Evolutionary conservation across 1,140 invertebrate genomes (phyloP).

Genomic region (Zaprionus vittiger): DNA sequence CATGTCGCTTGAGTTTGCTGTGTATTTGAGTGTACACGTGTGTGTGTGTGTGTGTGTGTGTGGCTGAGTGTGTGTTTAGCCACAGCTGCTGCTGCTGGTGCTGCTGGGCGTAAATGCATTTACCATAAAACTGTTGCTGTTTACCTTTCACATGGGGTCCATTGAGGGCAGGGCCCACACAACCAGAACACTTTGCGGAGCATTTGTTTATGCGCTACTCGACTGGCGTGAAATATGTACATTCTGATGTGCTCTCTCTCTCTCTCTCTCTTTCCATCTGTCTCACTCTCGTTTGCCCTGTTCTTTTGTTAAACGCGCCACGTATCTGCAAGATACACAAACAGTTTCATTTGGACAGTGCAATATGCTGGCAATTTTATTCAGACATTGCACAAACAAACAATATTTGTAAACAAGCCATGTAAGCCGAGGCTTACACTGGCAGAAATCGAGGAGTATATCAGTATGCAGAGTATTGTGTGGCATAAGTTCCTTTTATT

Average conservation of each 20-base stretch:
- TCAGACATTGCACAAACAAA: not conserved
- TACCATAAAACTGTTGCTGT: constrained; percentile 61
- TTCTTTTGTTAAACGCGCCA: constrained; percentile 17
- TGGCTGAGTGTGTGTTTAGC: constrained; percentile 36
- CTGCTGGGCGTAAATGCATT: constrained; percentile 52
- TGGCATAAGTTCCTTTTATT: not conserved
- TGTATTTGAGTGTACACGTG: not conserved
- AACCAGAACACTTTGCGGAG: constrained; percentile 10
- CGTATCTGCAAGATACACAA: constrained; percentile 30
- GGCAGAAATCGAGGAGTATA: not conserved
- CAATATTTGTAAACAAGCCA: not conserved
- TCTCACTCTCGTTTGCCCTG: not conserved
- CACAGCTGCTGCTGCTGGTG: constrained; percentile 38
- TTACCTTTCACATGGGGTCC: constrained; percentile 62
- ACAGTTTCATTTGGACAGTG: not conserved
- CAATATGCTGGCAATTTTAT: constrained; percentile 24
- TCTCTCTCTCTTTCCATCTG: not conserved
- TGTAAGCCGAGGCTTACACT: constrained; percentile 16
- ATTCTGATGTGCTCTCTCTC: not conserved
- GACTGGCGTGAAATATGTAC: constrained; percentile 9
- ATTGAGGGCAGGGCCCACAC: constrained; percentile 43
- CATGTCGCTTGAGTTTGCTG: constrained; percentile 45
- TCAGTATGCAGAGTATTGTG: not conserved
- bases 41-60: constrained; percentile 13
- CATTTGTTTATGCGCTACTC: constrained; percentile 39